A percentile compares a stretch with the other conserved stretches of the same genome.
Evolutionary conservation across 2,888 invertebrate genomes (phyloP).

Genomic region (Psococerastis gibbosa): DNA sequence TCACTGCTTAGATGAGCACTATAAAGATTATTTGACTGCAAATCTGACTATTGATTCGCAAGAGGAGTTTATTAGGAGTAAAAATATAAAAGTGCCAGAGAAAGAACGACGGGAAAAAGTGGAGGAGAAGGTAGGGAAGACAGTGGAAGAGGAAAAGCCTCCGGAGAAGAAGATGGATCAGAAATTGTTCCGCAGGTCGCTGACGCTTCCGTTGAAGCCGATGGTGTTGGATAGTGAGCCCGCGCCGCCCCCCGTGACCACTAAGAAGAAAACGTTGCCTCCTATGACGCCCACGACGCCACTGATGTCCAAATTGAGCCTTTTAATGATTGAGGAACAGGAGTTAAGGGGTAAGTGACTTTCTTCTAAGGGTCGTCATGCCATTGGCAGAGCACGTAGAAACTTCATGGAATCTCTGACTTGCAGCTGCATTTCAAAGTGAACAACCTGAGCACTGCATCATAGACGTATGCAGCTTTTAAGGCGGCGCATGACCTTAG

Average conservation of each 20-base stretch:
- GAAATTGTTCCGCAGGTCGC: slow-evolving; percentile 16
- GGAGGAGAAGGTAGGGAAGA: background rate
- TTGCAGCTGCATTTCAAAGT: too few relatives aligned
- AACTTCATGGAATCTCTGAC: too few relatives aligned
- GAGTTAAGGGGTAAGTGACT: too few relatives aligned
- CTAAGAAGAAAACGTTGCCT: slow-evolving; percentile 1
- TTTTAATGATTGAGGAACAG: slow-evolving; percentile 44
- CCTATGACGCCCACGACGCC: slow-evolving; percentile 36
- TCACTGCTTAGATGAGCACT: slow-evolving; percentile 45
- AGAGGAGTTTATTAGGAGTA: slow-evolving; percentile 7
- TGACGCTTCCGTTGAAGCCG: slow-evolving; percentile 17
- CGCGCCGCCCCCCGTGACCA: background rate
- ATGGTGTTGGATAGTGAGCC: slow-evolving; percentile 12
- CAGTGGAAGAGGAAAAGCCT: background rate
- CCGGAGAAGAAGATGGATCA: slow-evolving; percentile 13
- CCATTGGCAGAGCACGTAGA: too few relatives aligned
- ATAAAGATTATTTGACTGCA: slow-evolving; percentile 29
- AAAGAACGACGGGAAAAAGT: slow-evolving; percentile 17
- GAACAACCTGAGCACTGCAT: too few relatives aligned
- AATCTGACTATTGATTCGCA: slow-evolving; percentile 12
- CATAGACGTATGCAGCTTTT: too few relatives aligned
- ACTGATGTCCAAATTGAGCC: slow-evolving; percentile 60
- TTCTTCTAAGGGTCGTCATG: too few relatives aligned
- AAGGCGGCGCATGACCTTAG: too few relatives aligned
- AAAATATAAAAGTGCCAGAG: slow-evolving; percentile 17